phyloP scores from a whole-genome alignment of 1,140 invertebrate species.

The Antheraea pernyi region DNA sequence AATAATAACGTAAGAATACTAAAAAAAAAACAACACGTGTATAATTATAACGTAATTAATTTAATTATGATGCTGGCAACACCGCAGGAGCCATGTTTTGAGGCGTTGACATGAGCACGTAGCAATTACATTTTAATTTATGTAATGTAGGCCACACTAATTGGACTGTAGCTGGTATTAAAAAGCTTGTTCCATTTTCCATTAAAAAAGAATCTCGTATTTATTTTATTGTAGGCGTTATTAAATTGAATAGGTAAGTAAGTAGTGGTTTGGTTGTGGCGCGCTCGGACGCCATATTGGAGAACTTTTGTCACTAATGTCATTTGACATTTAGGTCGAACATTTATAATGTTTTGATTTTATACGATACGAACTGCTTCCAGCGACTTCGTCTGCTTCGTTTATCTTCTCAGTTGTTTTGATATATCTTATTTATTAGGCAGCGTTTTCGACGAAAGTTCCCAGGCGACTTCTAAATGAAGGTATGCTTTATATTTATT shows the following conservation, averaged over 20 bases:
- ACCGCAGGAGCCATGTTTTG: neutral
- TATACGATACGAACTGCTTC: too few species aligned
- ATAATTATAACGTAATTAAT: slow-evolving; percentile 1
- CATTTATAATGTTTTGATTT: too few species aligned
- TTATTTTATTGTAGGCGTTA: neutral
- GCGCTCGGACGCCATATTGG: neutral
- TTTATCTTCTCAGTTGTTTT: too few species aligned
- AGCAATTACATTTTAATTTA: neutral
- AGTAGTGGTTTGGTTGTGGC: neutral
- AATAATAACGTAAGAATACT: too few species aligned
- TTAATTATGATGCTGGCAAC: slow-evolving; percentile 1
- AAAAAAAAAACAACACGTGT: too few species aligned
- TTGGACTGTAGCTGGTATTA: neutral
- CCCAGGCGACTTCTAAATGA: too few species aligned
- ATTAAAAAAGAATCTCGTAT: neutral
- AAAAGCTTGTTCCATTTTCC: neutral
- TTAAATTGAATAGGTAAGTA: neutral
- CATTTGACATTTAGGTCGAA: too few species aligned
- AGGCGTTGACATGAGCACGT: neutral
- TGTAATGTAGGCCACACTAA: slow-evolving; percentile 2
- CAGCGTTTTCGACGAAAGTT: too few species aligned
- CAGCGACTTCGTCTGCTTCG: too few species aligned
- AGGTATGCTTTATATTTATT: too few species aligned
- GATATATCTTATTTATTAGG: too few species aligned
- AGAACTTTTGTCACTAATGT: too few species aligned